Base-by-base conservation (phyloP, 2,113 vertebrate species). In the Tragulus kanchil region DNA sequence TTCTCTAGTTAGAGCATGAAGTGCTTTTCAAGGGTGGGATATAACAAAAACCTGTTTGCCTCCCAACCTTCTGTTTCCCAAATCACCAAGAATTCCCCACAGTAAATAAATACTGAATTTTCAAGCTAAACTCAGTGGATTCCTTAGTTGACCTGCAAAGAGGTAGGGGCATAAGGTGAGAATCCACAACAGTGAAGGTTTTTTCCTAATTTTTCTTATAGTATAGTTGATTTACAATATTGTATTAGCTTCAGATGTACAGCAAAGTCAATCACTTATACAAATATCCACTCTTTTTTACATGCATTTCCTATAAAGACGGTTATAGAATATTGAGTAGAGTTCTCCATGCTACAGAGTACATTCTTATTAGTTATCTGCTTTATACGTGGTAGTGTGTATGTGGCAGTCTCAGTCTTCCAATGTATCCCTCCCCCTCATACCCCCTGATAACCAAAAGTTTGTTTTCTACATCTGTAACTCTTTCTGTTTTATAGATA, bases 111-210 rank as follows among this genome's bases (percentile, higher is more conserved):
- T n/a, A 6, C 54, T 84, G n/a, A 56, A 50, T 56, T 83, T 94
- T 86, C 52, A 36, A 31, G 25, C 93, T 88, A 62, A 94, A 85
- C 59, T 90, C 69, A 12, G 31, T 16, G 56, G 56, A 45, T 89
- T 48, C 69, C 67, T 64, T 54, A 12, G 25, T 28, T 95, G 78
- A 61, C 79, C 92, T 85, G 52, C 59, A 93, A 96, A 67, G 84
- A 83, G 48, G 28, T 58, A 50, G 65, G 89, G 31, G 10, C 71
- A 13, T 54, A 67, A 69, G 50, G 19, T 69, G 45, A 52, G 45
- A 78, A 79, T 13, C 48, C 50, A 45, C 42, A 62, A 50, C 69
- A 52, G 8, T 17, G 26, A 87, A 45, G 69, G 10, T 17, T 45
- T 71, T 42, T 36, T 23, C 1, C 0, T 28, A 3, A 15, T 21